Base-by-base conservation (phyloP, 1,140 invertebrate genomes). In the Bombus impatiens region DNA sequence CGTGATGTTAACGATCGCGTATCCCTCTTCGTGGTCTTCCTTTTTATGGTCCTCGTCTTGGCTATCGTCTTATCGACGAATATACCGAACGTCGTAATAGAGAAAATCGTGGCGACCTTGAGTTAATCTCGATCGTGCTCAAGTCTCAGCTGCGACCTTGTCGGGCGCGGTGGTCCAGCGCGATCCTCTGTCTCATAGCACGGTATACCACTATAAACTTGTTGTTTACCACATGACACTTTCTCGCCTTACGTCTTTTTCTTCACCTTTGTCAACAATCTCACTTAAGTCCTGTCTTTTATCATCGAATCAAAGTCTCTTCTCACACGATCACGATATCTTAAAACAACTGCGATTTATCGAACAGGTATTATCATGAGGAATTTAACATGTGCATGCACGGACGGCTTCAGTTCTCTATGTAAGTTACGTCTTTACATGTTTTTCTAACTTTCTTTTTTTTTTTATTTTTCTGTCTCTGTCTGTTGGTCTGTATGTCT, bases 111-210 rank as follows among this genome's bases (percentile, higher is more conserved):
- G 44, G 15, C 78, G 88, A 90, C 89, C 89, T 90, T 90, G 81
- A 77, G 59, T 78, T 77, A 57, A 35, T 76, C 76, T 78, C 57
- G 53, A 75, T 62, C 59, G 77, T 80, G 75, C 86, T 77, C 77
- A 84, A 87, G 82, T 81, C 82, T 90, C 88, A 90, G 85, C 84
- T 83, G 87, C 89, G 89, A 90, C 89, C 88, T 90, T 90, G 89
- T 35, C 68, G 86, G 62, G 71, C 70, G 88, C 79, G 42, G 81
- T 78, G 78, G 35, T 59, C 15, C 44, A 59, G 32, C 65, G 67
- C 82, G 77, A 78, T 78, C 57, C 13, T 53, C 37, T 40, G 67
- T 70, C 59, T 86, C 89, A 89, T 89, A 67, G 53, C 59, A 68
- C 84, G 78, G n/a, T n/a, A 82, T 47, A 68, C 25, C 77, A 70